Base-by-base conservation (phyloP, 2,113 vertebrate species). In the Benitochromis conjunctus region DNA sequence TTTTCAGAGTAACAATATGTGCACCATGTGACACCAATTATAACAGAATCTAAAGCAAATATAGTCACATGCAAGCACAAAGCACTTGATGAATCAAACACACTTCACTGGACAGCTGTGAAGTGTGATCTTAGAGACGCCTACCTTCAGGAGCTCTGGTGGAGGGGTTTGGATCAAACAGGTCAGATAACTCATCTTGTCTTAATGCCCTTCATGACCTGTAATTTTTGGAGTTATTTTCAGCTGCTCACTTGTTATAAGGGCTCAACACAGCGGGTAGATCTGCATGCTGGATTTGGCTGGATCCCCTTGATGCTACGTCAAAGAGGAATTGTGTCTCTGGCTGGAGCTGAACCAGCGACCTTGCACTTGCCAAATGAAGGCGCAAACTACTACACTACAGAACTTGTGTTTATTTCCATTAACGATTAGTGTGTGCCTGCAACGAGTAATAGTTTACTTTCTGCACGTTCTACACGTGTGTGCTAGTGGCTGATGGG, bases 211-310 rank as follows among this genome's bases (percentile, higher is more conserved):
- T 69, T 29, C 66, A 29, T 71, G 38, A 69, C 13, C 38, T 69
- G 64, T 66, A 66, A 21, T 41, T 3, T 66, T 66, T 41, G 62
- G 62, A 66, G 62, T 1, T 66, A 69, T 16, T 69, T 69, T 46
- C 1, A 69, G 64, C 64, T 0, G 0, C 64, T 69, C n/a, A 69
- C 38, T 69, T 69, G 64, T 69, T 24, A 43, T 21, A 43, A 43
- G 21, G n/a, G 38, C 38, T 66, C 3, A 24, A 1, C 62, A 66
- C n/a, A 66, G 62, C 36, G 41, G 11, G 60, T 38, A 38, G 60
- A 66, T 69, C 64, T 69, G 13, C 38, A 69, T 24, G 38, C 38
- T 71, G 46, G 38, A 46, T 71, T 71, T 46, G 66, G 38, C 66
- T 26, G 21, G 38, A 26, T 71, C 38, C 13, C 66, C 0, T 46